A percentile compares a stretch with the other conserved stretches of the same genome.
Conservation (phyloP, 2,888 invertebrate genomes). For the Pollenia labialis region DNA sequence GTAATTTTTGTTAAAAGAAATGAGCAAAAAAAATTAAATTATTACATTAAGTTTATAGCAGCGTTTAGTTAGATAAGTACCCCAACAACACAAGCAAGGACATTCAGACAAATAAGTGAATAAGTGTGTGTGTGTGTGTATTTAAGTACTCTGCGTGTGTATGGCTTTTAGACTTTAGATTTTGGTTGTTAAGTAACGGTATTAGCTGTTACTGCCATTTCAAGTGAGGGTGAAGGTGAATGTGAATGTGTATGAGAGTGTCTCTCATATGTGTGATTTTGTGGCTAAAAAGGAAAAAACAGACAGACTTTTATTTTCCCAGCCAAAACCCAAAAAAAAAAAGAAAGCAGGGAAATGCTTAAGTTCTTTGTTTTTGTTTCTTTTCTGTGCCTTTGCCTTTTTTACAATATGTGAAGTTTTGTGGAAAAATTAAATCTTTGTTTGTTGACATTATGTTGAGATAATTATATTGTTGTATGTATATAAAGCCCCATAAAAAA, state of each 20-base stretch:
- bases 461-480: slow-evolving; percentile 73
- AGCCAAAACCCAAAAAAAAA: neutral
- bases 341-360: neutral
- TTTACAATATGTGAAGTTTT: slow-evolving; percentile 56
- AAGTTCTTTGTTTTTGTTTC: slow-evolving; percentile 8
- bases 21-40: neutral
- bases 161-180: slow-evolving; percentile 63
- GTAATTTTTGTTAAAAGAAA: slow-evolving; percentile 42
- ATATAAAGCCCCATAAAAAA: slow-evolving; percentile 39
- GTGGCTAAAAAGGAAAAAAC: slow-evolving; percentile 51
- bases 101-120: slow-evolving; percentile 10
- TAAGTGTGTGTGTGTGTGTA: slow-evolving; percentile 4
- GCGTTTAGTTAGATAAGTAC: slow-evolving; percentile 69
- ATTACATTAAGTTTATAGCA: slow-evolving; percentile 63
- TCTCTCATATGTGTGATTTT: slow-evolving; percentile 64
- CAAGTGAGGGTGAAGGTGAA: neutral
- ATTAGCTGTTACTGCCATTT: slow-evolving; percentile 58
- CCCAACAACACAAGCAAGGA: slow-evolving; percentile 22
- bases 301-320: slow-evolving; percentile 31
- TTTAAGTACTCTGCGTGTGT: slow-evolving; percentile 10
- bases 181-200: slow-evolving; percentile 69
- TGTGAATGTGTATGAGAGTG: neutral
- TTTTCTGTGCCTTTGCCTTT: neutral
- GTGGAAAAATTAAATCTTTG: slow-evolving; percentile 70
- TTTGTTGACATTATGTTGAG: slow-evolving; percentile 73